Evolutionary conservation across 1,140 invertebrate species (phyloP).

Genomic region (Hycleus cichorii): DNA sequence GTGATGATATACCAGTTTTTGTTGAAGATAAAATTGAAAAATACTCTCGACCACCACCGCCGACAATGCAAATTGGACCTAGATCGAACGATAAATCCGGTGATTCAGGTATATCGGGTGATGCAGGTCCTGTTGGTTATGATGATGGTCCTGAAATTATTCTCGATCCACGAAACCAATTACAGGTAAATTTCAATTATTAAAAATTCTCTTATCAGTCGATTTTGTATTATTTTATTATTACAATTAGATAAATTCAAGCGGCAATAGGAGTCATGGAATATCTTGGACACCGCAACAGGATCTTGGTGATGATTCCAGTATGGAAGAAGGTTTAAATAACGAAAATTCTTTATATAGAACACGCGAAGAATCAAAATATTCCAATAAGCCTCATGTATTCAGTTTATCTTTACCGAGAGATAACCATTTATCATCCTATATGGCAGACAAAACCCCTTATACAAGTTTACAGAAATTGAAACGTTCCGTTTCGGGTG

Average conservation of each 20-base stretch:
- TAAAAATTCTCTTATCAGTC: too few relatives aligned
- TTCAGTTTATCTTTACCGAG: conserved; percentile 66
- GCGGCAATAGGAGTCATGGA: conserved; percentile 4
- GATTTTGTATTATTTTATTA: not conserved
- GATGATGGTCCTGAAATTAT: conserved; percentile 24
- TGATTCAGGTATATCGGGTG: conserved; percentile 73
- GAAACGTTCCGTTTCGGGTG: conserved; percentile 60
- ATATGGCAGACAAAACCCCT: conserved; percentile 34
- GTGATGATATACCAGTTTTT: conserved; percentile 35
- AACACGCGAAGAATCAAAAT: conserved; percentile 1
- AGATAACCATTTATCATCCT: conserved; percentile 47
- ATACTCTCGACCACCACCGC: conserved; percentile 45
- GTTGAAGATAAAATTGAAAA: conserved; percentile 50
- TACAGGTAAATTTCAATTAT: not conserved
- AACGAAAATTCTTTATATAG: conserved; percentile 24
- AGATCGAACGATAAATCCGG: conserved; percentile 48
- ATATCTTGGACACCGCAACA: conserved; percentile 73
- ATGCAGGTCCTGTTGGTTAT: conserved; percentile 39
- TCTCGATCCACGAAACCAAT: conserved; percentile 3
- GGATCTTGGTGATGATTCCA: conserved; percentile 60
- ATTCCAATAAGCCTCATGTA: conserved; percentile 47
- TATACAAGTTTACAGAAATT: conserved; percentile 62
- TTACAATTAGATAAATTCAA: not conserved
- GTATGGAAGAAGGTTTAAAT: conserved; percentile 56
- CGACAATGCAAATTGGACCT: conserved; percentile 36